These are phyloP conservation scores for Anabacerthia variegaticeps DNA, from an alignment of 2,797 vertebrate species.

Conservation along the genomic window DNA sequence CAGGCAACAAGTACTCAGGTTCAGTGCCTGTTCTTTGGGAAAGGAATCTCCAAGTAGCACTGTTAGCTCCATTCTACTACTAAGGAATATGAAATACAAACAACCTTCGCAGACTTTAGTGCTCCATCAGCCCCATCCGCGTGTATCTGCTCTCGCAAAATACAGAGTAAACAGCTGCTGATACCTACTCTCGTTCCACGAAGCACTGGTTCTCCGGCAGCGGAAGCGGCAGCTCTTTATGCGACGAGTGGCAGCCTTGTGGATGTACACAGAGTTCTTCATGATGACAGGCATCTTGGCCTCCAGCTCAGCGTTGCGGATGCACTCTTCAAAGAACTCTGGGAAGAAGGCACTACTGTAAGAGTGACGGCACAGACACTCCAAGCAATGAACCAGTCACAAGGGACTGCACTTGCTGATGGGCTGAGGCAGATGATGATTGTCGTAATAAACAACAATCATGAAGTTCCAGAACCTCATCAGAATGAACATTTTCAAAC, in stretches of 20 bases:
- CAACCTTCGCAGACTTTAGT: neutral
- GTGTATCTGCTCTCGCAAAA: neutral
- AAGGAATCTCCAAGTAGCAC: neutral
- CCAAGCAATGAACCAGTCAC: neutral
- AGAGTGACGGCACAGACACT: neutral
- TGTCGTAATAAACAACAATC: neutral
- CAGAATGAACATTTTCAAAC: neutral
- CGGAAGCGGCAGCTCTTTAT: conserved; percentile 96
- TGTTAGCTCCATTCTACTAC: neutral
- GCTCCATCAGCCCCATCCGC: neutral
- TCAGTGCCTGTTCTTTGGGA: neutral
- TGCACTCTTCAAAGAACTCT: conserved; percentile 98
- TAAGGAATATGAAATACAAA: neutral
- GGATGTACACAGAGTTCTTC: conserved; percentile 97
- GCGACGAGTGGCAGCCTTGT: conserved; percentile 91
- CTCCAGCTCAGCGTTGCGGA: conserved; percentile 92
- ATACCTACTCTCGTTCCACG: conserved; percentile 79
- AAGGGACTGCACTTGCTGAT: rapidly evolving
- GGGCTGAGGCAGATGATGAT: neutral
- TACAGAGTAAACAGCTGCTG: rapidly evolving
- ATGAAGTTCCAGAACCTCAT: neutral
- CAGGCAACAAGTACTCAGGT: neutral
- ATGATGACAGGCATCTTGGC: conserved; percentile 96
- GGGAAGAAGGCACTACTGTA: neutral
- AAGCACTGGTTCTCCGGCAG: conserved; percentile 83